Conservation (phyloP, 2,888 invertebrate genomes). For the Brachypalpus laphriformis region DNA sequence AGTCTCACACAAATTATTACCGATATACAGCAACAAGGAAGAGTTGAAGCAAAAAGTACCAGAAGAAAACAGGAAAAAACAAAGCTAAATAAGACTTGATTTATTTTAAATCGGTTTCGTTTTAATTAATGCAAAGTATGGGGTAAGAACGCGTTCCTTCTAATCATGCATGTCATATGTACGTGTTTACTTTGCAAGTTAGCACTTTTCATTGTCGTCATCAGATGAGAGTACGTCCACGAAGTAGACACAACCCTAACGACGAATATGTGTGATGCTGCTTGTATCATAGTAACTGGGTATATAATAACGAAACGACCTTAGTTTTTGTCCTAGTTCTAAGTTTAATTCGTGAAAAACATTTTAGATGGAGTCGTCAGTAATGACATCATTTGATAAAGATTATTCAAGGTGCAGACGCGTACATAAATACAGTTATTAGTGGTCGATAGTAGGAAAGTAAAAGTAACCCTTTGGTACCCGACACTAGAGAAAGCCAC, state of each 20-base stretch:
- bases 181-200: neutral
- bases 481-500: too few relatives aligned
- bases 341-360: too few relatives aligned
- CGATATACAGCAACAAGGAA: neutral
- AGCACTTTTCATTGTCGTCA: neutral
- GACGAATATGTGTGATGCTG: neutral
- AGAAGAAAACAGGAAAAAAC: neutral
- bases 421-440: too few relatives aligned
- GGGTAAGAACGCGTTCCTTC: constrained; percentile 4
- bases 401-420: too few relatives aligned
- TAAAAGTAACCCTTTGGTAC: too few relatives aligned
- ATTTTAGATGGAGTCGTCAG: too few relatives aligned
- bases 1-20: constrained; percentile 42
- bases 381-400: too few relatives aligned
- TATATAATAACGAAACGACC: too few relatives aligned
- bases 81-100: constrained; percentile 15
- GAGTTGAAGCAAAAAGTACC: neutral
- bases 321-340: too few relatives aligned
- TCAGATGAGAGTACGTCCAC: neutral
- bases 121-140: constrained; percentile 26
- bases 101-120: constrained; percentile 32
- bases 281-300: neutral
- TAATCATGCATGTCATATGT: neutral
- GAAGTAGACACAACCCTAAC: neutral
- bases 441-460: too few relatives aligned